Evolutionary conservation across 1,140 invertebrate species (phyloP).

Genomic region (Venustaconcha ellipsiformis): DNA sequence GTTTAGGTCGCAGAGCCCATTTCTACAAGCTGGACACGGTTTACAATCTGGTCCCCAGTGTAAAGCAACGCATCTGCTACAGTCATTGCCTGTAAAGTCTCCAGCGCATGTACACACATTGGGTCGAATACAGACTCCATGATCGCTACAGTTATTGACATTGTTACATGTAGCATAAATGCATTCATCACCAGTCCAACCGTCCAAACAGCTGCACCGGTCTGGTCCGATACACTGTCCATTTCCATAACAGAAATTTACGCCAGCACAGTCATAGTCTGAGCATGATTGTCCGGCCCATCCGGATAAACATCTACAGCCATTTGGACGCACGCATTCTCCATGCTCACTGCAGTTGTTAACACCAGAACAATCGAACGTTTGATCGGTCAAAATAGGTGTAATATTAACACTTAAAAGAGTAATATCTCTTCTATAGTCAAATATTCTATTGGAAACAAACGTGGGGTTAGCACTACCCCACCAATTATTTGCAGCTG

Average conservation of each 20-base stretch:
- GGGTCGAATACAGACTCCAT: conserved; percentile 34
- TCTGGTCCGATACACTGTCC: conserved; percentile 16
- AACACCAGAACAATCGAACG: conserved; percentile 9
- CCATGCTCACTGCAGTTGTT: conserved; percentile 33
- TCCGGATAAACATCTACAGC: conserved; percentile 11
- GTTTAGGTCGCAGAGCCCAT: conserved; percentile 21
- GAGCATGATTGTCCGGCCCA: conserved; percentile 1
- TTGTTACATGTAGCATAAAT: conserved; percentile 16
- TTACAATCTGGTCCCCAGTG: conserved; percentile 33
- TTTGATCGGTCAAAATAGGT: not conserved
- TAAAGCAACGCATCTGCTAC: conserved; percentile 22
- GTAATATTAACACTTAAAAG: not conserved
- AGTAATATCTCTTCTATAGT: not conserved
- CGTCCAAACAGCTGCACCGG: not conserved
- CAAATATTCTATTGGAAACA: conserved; percentile 15
- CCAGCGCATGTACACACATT: conserved; percentile 33
- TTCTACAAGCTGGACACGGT: conserved; percentile 31
- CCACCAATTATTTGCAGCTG: conserved; percentile 16
- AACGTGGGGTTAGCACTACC: conserved; percentile 6
- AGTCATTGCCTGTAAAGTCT: conserved; percentile 29
- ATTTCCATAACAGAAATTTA: conserved; percentile 9
- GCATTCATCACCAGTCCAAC: conserved; percentile 1
- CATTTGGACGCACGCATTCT: conserved; percentile 26
- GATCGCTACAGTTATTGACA: conserved; percentile 29
- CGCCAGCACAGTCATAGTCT: conserved; percentile 14